Conservation (phyloP, 2,113 vertebrate species). For the Triplophysa siluroides region DNA sequence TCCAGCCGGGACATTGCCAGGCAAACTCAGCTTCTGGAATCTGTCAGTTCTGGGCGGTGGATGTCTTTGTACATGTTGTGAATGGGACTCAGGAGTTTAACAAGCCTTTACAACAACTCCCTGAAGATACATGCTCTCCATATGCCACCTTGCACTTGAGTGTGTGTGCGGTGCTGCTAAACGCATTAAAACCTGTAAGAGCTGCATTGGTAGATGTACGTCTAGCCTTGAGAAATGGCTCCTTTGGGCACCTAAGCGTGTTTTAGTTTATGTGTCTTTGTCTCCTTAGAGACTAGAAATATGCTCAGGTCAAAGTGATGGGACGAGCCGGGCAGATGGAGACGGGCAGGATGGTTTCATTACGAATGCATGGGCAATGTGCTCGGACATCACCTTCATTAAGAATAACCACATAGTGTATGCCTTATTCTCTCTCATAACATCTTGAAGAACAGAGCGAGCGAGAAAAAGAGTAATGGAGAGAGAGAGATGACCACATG, state of each 20-base stretch:
- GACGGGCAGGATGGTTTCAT: neutral
- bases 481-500: neutral
- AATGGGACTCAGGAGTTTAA: slow-evolving; percentile 22
- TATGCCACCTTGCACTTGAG: slow-evolving; percentile 1
- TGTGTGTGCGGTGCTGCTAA: neutral
- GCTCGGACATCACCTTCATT: neutral
- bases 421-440: too few species aligned
- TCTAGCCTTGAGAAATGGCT: neutral
- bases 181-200: slow-evolving; percentile 11
- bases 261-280: neutral
- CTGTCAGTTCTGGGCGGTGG: neutral
- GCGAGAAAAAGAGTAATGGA: too few species aligned
- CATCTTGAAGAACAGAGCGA: too few species aligned
- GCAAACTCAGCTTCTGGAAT: slow-evolving; percentile 9
- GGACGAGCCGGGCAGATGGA: neutral
- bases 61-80: slow-evolving; percentile 23
- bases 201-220: neutral
- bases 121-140: slow-evolving; percentile 1
- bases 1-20: slow-evolving; percentile 6
- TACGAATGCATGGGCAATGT: slow-evolving; percentile 3
- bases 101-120: slow-evolving; percentile 13
- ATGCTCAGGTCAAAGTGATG: slow-evolving; percentile 8
- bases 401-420: neutral
- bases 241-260: neutral
- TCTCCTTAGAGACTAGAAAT: neutral